These are phyloP conservation scores for Protomyctophum bolini DNA, from an alignment of 2,113 vertebrate species.

Conservation along the genomic window DNA sequence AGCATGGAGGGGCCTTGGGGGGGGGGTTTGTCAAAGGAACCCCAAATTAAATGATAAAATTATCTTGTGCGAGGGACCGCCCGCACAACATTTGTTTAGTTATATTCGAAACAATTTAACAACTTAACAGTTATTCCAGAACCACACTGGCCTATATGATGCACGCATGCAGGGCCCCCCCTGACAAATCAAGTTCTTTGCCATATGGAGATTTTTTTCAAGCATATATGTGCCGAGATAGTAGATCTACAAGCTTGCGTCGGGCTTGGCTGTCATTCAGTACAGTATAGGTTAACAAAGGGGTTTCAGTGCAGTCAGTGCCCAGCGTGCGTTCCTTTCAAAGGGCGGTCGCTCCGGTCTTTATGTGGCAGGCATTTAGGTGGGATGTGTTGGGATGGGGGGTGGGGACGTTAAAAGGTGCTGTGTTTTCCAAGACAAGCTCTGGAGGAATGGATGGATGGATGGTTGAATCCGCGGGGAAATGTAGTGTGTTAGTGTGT, in stretches of 20 bases:
- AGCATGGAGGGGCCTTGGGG: slow-evolving; percentile 16
- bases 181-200: slow-evolving; percentile 8
- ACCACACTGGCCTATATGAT: too few relatives aligned
- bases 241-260: too few relatives aligned
- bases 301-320: slow-evolving; percentile 13
- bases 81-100: too few relatives aligned
- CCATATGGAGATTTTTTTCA: slow-evolving; percentile 39
- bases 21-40: too few relatives aligned
- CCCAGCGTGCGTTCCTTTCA: slow-evolving; percentile 30
- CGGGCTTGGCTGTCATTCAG: not conserved
- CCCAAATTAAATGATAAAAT: too few relatives aligned
- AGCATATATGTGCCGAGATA: slow-evolving; percentile 42
- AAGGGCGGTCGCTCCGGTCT: slow-evolving; percentile 4
- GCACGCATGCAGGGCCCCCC: not conserved
- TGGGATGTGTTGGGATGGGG: slow-evolving; percentile 13
- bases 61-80: too few relatives aligned
- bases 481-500: not conserved
- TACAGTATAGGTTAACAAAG: slow-evolving; percentile 38
- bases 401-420: slow-evolving; percentile 5
- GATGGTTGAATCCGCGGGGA: not conserved
- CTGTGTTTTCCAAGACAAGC: slow-evolving; percentile 34
- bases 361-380: slow-evolving; percentile 36
- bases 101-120: too few relatives aligned
- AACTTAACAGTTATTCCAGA: too few relatives aligned
- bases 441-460: not conserved